phyloP scores from a whole-genome alignment of 2,797 vertebrate species.

The Parotocinclus haroldoi region DNA sequence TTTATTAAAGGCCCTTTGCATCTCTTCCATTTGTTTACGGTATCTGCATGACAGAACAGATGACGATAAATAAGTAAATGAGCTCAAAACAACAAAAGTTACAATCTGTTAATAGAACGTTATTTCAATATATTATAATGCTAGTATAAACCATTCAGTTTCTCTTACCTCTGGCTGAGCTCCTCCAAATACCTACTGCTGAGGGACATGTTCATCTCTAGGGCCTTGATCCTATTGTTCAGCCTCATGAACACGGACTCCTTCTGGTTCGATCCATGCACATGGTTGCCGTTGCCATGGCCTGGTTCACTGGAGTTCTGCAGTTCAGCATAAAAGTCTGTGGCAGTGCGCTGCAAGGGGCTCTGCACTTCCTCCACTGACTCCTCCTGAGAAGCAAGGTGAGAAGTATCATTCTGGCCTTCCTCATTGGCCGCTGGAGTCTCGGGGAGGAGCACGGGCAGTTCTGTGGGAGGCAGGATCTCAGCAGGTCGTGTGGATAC shows the following conservation, averaged over 20 bases:
- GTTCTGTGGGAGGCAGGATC: constrained; percentile 68
- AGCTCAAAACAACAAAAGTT: not conserved
- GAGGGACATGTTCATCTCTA: constrained; percentile 99
- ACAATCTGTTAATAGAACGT: not conserved
- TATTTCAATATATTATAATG: too few relatives aligned
- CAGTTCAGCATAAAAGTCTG: constrained; percentile 95
- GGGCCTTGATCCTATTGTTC: constrained; percentile 96
- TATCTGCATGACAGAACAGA: constrained; percentile 72
- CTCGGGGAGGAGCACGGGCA: constrained; percentile 56
- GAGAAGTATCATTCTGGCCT: constrained; percentile 26
- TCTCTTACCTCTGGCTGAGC: constrained; percentile 90
- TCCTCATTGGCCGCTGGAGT: constrained; percentile 36
- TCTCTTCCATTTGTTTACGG: constrained; percentile 99
- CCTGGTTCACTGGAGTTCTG: constrained; percentile 86
- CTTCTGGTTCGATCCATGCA: constrained; percentile 96
- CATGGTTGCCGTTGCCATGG: constrained; percentile 63
- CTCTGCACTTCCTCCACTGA: constrained; percentile 74
- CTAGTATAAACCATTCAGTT: not conserved
- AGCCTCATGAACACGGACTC: constrained; percentile 98
- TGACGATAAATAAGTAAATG: not conserved
- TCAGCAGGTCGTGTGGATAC: constrained; percentile 72
- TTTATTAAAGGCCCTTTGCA: constrained; percentile 98
- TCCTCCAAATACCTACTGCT: constrained; percentile 97
- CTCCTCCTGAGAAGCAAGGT: constrained; percentile 67
- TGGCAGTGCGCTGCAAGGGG: constrained; percentile 80